Evolutionary conservation across 2,113 vertebrate species (phyloP).

Genomic region (Cranoglanis bouderius): DNA sequence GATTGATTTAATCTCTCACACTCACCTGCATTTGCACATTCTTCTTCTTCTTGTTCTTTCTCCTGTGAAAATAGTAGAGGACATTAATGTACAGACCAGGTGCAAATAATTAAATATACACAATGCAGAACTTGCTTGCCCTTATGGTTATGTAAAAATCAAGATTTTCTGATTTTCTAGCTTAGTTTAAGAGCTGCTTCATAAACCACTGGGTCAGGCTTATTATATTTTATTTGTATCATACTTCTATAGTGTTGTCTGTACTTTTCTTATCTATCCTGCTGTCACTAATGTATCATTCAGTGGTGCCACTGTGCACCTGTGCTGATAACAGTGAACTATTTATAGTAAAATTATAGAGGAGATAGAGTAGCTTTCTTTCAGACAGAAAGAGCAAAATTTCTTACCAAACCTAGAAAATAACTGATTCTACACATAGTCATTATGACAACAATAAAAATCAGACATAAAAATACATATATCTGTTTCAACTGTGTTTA

Average conservation of each 20-base stretch:
- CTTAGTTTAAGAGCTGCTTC: background rate
- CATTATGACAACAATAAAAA: too few species aligned
- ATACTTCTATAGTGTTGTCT: background rate
- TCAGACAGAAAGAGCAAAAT: background rate
- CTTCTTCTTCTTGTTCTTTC: background rate
- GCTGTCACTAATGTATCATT: background rate
- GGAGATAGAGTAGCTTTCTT: background rate
- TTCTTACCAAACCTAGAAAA: background rate
- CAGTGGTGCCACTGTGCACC: background rate
- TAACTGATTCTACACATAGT: background rate
- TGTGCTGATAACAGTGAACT: background rate
- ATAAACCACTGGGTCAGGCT: background rate
- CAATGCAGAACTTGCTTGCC: too few species aligned
- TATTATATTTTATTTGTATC: background rate
- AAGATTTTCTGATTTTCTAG: background rate
- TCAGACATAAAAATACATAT: too few species aligned
- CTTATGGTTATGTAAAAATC: background rate
- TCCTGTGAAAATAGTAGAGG: background rate
- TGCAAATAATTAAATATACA: background rate
- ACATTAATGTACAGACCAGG: background rate
- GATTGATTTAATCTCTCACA: background rate
- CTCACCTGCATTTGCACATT: background rate
- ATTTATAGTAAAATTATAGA: background rate
- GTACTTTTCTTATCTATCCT: background rate
- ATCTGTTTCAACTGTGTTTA: background rate